Evolutionary conservation across 2,888 invertebrate species (phyloP).

Genomic region (Entomobrya proxima): DNA sequence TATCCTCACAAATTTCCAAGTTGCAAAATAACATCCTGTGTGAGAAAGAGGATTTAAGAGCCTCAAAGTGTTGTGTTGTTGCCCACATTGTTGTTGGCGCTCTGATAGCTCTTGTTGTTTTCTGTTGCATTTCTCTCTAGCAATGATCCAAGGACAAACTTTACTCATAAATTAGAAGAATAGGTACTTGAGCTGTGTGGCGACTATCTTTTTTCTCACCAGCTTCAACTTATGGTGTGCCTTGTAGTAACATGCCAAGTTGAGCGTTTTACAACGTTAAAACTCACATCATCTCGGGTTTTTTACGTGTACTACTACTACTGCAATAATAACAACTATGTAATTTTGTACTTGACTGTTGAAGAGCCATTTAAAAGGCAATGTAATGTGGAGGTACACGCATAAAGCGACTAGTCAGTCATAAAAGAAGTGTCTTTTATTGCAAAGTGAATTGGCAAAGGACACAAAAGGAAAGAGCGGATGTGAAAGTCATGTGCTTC

Average conservation of each 20-base stretch:
- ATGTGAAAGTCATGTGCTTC: conserved; percentile 36
- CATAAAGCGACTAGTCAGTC: not conserved
- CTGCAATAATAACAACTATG: too few relatives aligned
- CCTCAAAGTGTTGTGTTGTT: conserved; percentile 34
- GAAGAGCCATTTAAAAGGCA: too few relatives aligned
- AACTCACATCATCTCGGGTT: too few relatives aligned
- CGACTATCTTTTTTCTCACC: conserved; percentile 8
- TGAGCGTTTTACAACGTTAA: too few relatives aligned
- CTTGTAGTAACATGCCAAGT: too few relatives aligned
- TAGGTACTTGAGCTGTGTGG: conserved; percentile 47
- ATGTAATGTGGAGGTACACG: too few relatives aligned
- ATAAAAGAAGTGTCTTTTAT: not conserved
- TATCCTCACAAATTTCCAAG: conserved; percentile 51
- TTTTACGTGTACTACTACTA: too few relatives aligned
- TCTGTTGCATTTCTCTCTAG: conserved; percentile 58
- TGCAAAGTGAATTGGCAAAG: not conserved
- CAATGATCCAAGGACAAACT: conserved; percentile 72
- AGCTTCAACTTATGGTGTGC: not conserved
- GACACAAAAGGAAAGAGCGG: not conserved
- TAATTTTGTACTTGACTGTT: too few relatives aligned
- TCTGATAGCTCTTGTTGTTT: conserved; percentile 17
- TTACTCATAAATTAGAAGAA: conserved; percentile 72
- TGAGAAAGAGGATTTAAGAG: conserved; percentile 36
- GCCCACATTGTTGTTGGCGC: conserved; percentile 33
- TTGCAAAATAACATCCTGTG: conserved; percentile 40